Evolutionary conservation across 2,888 invertebrate genomes (phyloP), one percentile per base, ranked within the genome.

Genomic region (Branchipolynoe longqiensis): DNA sequence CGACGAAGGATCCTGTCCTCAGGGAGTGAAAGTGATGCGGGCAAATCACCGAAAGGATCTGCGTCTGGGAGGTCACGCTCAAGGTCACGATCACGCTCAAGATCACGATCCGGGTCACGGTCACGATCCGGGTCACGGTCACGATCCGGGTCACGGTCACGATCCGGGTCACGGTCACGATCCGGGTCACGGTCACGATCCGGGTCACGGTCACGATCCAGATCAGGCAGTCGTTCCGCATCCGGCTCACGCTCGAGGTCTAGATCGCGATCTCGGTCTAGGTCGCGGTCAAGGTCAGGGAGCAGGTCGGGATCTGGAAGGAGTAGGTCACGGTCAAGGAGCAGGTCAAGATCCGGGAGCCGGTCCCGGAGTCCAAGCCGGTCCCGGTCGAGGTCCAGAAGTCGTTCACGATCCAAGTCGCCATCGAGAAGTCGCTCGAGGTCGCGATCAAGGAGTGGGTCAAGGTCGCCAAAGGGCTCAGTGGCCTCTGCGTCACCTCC

Each of bases 31-130:
- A 92, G 92, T 88, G 91, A 90, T 38, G 90, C 86, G 28, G 74
- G 56, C 40, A 81, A 48, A 81, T 85, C 87, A 18, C 48, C 59
- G 33, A 78, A 69, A 73, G 69, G 40, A 22, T 85, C 86, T 28
- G 56, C 78, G 14, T 88, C 87, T 31, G 58, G 82, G 31, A 73
- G 82, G 62, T 87, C 88, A 28, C 28, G 85, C 12, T 86, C 85
- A 2, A 59, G 83, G 3, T 86, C 86, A 31, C 28, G 86, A 28
- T 86, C 86, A 40, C 28, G 84, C 81, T 87, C 87, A 73, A 33
- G 85, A 28, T 84, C 73, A 28, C 28, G 95, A 78, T 95, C 96
- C 0, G 96, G 96, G 88, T 90, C 87, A 83, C 91, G 92, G 6
- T 87, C 86, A 28, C 41, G 87, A 74, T 83, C 86, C 0, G 54